Evolutionary conservation across 2,797 vertebrate species (phyloP).

Genomic region (Lacerta viridis): DNA sequence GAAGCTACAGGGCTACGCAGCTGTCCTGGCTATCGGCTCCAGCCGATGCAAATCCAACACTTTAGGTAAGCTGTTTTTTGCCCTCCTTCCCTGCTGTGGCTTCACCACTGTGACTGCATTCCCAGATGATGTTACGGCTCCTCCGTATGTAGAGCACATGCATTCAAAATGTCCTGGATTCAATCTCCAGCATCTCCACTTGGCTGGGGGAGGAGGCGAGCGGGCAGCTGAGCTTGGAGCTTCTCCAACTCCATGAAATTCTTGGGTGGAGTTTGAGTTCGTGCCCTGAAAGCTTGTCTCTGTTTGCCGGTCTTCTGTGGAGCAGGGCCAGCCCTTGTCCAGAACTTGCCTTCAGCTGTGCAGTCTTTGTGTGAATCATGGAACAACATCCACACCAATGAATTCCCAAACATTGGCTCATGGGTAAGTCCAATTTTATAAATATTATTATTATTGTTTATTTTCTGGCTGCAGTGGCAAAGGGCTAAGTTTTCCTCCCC

Average conservation of each 20-base stretch:
- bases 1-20: slow-evolving; percentile 93
- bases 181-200: too few species aligned
- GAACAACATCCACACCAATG: slow-evolving; percentile 95
- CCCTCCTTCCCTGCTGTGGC: background rate
- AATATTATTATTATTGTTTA: background rate
- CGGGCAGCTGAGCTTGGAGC: too few species aligned
- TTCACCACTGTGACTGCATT: background rate
- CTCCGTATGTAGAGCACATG: too few species aligned
- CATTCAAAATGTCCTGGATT: background rate
- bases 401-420: slow-evolving; percentile 97
- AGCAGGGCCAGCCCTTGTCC: slow-evolving; percentile 90
- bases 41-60: slow-evolving; percentile 94
- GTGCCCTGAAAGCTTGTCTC: background rate
- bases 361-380: slow-evolving; percentile 95
- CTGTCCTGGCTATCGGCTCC: slow-evolving; percentile 93
- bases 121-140: background rate
- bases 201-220: background rate
- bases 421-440: slow-evolving; percentile 86
- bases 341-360: slow-evolving; percentile 93
- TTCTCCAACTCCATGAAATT: background rate
- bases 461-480: too few species aligned
- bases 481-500: accelerated
- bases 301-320: background rate
- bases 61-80: slow-evolving; percentile 83
- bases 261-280: too few species aligned